A percentile compares a stretch with the other conserved stretches of the same genome.
phyloP scores from a whole-genome alignment of 2,113 vertebrate genomes.

The Apodemus speciosus region DNA sequence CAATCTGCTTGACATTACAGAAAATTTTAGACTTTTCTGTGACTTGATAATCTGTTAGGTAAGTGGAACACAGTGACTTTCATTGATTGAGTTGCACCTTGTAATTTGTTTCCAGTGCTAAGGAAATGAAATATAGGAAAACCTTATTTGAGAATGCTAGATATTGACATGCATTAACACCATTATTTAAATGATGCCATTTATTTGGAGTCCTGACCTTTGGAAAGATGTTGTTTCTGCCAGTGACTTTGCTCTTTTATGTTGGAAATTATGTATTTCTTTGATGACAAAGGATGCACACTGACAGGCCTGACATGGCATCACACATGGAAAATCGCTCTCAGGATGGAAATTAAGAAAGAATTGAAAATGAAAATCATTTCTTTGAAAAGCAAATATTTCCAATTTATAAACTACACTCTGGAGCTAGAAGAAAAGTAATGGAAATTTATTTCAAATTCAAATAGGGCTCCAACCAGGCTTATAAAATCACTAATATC shows the following conservation, averaged over 20 bases:
- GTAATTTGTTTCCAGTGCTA: conserved; percentile 44
- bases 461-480: conserved; percentile 61
- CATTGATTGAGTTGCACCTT: conserved; percentile 55
- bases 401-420: conserved; percentile 68
- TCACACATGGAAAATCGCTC: conserved; percentile 53
- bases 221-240: conserved; percentile 44
- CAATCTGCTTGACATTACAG: conserved; percentile 55
- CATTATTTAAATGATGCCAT: conserved; percentile 62
- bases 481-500: conserved; percentile 65
- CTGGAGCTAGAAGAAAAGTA: conserved; percentile 66
- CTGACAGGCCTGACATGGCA: conserved; percentile 26
- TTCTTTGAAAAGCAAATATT: conserved; percentile 73
- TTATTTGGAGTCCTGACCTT: conserved; percentile 35
- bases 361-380: conserved; percentile 59
- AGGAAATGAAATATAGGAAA: conserved; percentile 63
- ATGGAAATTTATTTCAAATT: conserved; percentile 65
- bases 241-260: conserved; percentile 46
- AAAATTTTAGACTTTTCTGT: conserved; percentile 20
- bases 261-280: conserved; percentile 48
- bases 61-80: conserved; percentile 53
- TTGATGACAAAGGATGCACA: conserved; percentile 22
- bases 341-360: conserved; percentile 61
- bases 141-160: conserved; percentile 22
- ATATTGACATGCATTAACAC: conserved; percentile 58
- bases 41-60: conserved; percentile 55